Percentiles rank a stretch among this genome's conserved stretches.
Conservation (phyloP, 2,113 vertebrate genomes). For the Trematocara nigrifrons region DNA sequence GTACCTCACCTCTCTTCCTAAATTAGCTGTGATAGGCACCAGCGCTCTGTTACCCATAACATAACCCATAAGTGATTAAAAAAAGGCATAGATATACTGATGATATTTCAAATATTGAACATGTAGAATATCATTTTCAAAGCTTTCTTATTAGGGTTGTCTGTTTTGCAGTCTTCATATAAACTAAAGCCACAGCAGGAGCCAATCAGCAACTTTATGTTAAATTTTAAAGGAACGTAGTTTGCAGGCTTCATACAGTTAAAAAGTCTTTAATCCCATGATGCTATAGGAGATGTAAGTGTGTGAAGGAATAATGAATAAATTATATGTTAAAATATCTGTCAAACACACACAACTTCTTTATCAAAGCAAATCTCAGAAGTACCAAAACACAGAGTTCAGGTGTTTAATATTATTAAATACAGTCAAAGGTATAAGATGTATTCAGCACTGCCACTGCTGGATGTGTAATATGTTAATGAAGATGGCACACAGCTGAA, state of each 20-base stretch:
- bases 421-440: background rate
- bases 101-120: background rate
- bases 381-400: background rate
- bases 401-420: background rate
- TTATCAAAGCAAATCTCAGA: background rate
- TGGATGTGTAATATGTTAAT: background rate
- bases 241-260: background rate
- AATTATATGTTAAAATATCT: background rate
- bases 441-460: background rate
- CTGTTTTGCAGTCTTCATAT: background rate
- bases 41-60: fast-evolving
- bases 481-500: background rate
- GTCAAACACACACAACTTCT: background rate
- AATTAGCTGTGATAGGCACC: background rate
- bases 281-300: background rate
- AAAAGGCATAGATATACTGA: background rate
- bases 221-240: background rate
- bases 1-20: background rate
- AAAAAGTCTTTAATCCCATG: background rate
- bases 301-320: background rate
- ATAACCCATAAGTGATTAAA: background rate
- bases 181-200: background rate
- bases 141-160: background rate
- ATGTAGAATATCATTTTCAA: background rate
- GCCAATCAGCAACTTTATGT: background rate